Percentiles rank a stretch among this genome's conserved stretches.
These are phyloP conservation scores for Parnassius smintheus DNA, from an alignment of 2,888 invertebrate genomes.

Conservation along the genomic window DNA sequence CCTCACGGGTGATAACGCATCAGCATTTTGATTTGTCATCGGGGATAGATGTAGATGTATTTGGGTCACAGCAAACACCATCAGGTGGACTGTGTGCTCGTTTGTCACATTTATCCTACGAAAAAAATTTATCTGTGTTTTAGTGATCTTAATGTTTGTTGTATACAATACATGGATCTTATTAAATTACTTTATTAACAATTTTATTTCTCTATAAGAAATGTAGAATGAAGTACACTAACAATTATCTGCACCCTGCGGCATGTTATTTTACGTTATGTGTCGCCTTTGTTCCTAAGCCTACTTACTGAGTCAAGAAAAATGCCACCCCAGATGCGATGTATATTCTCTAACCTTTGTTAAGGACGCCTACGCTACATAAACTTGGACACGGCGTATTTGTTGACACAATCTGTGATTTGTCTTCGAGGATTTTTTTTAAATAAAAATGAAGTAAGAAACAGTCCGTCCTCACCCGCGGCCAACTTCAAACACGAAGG, in stretches of 20 bases:
- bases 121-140: too few relatives aligned
- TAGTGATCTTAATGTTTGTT: too few relatives aligned
- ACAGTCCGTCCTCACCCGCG: too few relatives aligned
- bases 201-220: neutral
- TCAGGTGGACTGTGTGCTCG: too few relatives aligned
- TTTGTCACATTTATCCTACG: too few relatives aligned
- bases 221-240: neutral
- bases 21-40: too few relatives aligned
- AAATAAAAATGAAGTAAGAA: too few relatives aligned
- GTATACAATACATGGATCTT: too few relatives aligned
- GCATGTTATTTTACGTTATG: neutral
- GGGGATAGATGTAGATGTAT: too few relatives aligned
- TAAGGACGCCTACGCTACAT: neutral
- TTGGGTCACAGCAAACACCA: too few relatives aligned
- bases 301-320: neutral
- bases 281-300: neutral
- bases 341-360: neutral
- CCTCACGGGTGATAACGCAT: too few relatives aligned
- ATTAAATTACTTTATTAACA: neutral
- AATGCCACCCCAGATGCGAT: neutral
- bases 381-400: neutral
- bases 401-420: neutral
- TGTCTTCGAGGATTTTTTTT: neutral
- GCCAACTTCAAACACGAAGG: too few relatives aligned
- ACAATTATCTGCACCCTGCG: neutral